Base-by-base conservation (phyloP, 2,888 invertebrate species). In the Tholera decimalis region DNA sequence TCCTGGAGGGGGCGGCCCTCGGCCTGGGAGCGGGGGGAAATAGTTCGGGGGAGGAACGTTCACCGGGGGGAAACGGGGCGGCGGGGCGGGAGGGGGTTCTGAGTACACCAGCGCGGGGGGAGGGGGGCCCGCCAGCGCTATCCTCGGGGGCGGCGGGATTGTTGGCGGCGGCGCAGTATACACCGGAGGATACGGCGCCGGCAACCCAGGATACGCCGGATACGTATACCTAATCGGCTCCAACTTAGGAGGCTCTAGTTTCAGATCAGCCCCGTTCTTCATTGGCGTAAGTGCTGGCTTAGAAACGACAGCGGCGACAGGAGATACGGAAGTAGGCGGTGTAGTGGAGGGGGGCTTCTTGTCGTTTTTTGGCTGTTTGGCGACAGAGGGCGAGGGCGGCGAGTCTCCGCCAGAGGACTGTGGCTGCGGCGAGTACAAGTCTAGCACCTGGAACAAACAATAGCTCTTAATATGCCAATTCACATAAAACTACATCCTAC, bases 371-470 rank as follows among this genome's bases (percentile, higher is more conserved):
- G 96, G 91, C 75, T 88, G 83, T 87, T 93, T 93, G 1, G 84
- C 72, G 0, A 95, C 86, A 26, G 96, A 93, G 43, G 95, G 89
- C 35, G 96, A 91, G 1, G 97, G 97, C 1, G 98, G 98, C 76
- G 98, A 96, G 61, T 97, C 97, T 0, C 96, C 96, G 15, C 97
- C 96, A 11, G 96, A 92, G 0, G 94, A 92, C 77, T 97, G 96
- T 55, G 96, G 96, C 73, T 98, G 96, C 81, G 97, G 97, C 0
- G 98, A 98, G 92, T 99, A 99, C 66, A 99, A 94, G 92, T 99
- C 99, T 73, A 99, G 91, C 13, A 97, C 97, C 95, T 97, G 86
- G 0, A 85, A 87, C 55, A 7, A 58, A 28, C 2, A 59, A 35
- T 13, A 1, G 1, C 0, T 33, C 26, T 33, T 39, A 54, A 20